phyloP scores from a whole-genome alignment of 2,113 vertebrate genomes.

The Aptenodytes forsteri region DNA sequence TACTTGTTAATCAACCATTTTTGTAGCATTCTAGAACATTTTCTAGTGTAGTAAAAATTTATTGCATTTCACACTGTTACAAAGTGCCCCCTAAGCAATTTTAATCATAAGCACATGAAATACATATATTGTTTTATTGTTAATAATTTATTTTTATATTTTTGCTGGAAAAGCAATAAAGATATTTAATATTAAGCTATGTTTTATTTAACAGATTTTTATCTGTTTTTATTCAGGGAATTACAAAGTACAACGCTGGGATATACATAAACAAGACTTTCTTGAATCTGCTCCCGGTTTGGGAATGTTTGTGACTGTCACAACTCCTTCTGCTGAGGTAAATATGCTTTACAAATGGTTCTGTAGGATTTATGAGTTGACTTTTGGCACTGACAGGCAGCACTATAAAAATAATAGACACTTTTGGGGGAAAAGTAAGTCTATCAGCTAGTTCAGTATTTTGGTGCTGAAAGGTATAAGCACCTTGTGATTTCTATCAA shows the following conservation, averaged over 20 bases:
- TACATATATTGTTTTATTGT: not conserved
- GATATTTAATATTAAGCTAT: not conserved
- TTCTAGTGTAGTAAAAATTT: not conserved
- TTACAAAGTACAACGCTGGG: constrained; percentile 87
- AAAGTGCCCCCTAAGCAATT: not conserved
- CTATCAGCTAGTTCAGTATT: not conserved
- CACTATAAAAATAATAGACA: not conserved
- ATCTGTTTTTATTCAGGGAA: constrained; percentile 72
- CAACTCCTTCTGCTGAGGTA: constrained; percentile 80
- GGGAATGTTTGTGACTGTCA: constrained; percentile 84
- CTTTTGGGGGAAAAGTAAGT: not conserved
- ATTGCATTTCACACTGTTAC: not conserved
- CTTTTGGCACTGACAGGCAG: not conserved
- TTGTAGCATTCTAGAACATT: not conserved
- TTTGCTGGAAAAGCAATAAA: not conserved
- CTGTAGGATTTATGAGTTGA: not conserved
- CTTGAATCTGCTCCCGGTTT: constrained; percentile 80
- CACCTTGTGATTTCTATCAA: not conserved
- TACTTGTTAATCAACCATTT: not conserved
- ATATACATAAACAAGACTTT: constrained; percentile 60
- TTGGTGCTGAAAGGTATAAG: not conserved
- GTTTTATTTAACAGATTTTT: not conserved
- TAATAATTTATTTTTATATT: not conserved
- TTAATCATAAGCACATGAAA: not conserved
- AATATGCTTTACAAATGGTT: not conserved